Evolutionary conservation across 2,113 vertebrate genomes (phyloP), one percentile per base, ranked within the genome.

Genomic region (Nothocercus nigrocapillus): DNA sequence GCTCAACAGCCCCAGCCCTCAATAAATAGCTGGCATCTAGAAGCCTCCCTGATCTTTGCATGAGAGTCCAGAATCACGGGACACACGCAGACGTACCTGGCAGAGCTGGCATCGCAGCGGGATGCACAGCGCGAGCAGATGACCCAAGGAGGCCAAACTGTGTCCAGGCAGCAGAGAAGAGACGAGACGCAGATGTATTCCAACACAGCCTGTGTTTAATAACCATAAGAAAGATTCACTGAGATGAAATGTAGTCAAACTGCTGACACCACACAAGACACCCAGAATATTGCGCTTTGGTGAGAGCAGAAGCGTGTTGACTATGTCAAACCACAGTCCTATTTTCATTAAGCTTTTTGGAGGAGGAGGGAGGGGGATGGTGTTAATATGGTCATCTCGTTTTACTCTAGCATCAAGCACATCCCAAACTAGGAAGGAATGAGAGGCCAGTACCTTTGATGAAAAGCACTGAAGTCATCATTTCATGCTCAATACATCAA

Each of bases 1-100:
- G 82, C 95, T 69, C 87, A 88, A 81, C 34, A 72, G 95, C 79
- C 25, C 68, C 56, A 92, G 61, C 38, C 81, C 89, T 93, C 67
- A 87, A 47, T 20, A 74, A 0, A 3, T 21, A 89, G 69, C 11
- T 32, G 20, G 25, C 59, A 90, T 5, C 21, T 0, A 82, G 79
- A 93, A 94, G 77, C 44, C 68, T 94, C 85, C 30, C 73, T 73
- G 81, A 80, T 87, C 51, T 87, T 85, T 88, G 45, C 40, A 32
- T 77, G 53, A 62, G 83, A 63, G 73, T 38, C 58, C 30, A 76
- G 72, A 53, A 70, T 18, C 44, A 56, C 28, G 2, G 66, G 62
- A n/a, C 42, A 90, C 3, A 21, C 15, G 83, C 21, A 95, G 75
- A 89, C 56, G 51, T 88, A 61, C 64, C 73, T 17, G 42, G 85